Percentiles rank a stretch among this genome's conserved stretches.
phyloP scores from a whole-genome alignment of 2,797 vertebrate genomes.

The Picus viridis region DNA sequence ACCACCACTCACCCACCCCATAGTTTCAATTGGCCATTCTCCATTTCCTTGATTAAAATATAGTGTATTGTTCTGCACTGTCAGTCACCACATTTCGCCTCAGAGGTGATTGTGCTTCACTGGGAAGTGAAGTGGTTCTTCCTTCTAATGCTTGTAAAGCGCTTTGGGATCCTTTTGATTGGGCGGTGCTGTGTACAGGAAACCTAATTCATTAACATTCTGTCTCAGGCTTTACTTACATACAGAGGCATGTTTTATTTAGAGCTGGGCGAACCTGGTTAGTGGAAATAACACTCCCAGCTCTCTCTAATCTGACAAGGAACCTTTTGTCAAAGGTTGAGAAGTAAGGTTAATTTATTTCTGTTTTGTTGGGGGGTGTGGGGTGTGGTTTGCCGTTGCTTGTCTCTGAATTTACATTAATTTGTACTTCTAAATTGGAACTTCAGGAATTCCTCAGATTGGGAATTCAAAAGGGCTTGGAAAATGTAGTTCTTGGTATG shows the following conservation, averaged over 20 bases:
- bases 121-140: conserved; percentile 59
- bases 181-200: conserved; percentile 25
- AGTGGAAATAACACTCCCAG: neutral
- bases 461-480: neutral
- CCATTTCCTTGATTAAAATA: conserved; percentile 65
- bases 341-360: neutral
- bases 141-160: conserved; percentile 68
- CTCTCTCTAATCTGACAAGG: neutral
- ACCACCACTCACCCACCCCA: conserved; percentile 67
- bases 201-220: neutral
- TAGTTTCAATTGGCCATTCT: conserved; percentile 76
- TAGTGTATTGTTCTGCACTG: conserved; percentile 54
- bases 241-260: conserved; percentile 58
- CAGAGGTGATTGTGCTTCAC: conserved; percentile 56
- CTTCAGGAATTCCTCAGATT: neutral
- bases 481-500: neutral
- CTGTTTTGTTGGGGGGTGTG: neutral
- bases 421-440: conserved; percentile 10
- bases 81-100: conserved; percentile 59
- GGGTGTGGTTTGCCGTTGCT: neutral
- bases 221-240: neutral
- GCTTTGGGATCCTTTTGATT: conserved; percentile 73
- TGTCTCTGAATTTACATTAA: neutral
- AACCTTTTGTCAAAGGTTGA: neutral
- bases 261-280: conserved; percentile 66